These are phyloP conservation scores for Rhopalosiphum nymphaeae DNA, from an alignment of 2,888 invertebrate genomes.

Conservation along the genomic window DNA sequence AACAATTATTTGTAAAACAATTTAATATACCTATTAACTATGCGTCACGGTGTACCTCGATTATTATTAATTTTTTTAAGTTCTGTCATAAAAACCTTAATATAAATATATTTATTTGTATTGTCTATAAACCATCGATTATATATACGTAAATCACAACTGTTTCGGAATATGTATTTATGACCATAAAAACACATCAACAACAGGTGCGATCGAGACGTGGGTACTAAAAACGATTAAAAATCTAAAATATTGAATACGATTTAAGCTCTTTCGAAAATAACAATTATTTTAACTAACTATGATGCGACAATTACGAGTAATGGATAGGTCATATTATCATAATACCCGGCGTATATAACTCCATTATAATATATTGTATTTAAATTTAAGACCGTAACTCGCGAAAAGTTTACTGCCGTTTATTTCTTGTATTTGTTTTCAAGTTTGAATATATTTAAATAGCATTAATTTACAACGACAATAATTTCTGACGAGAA, in stretches of 20 bases:
- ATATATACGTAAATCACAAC: too few species aligned
- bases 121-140: too few species aligned
- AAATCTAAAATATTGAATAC: background rate
- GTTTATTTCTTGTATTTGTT: background rate
- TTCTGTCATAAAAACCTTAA: too few species aligned
- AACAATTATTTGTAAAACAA: background rate
- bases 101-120: too few species aligned
- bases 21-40: too few species aligned
- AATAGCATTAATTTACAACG: background rate
- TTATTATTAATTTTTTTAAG: too few species aligned
- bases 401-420: background rate
- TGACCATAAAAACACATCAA: background rate
- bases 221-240: background rate
- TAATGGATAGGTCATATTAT: background rate
- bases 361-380: background rate
- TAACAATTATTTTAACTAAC: background rate
- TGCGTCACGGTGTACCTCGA: too few species aligned
- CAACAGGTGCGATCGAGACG: background rate
- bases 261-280: background rate
- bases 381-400: background rate
- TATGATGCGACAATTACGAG: background rate
- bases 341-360: background rate
- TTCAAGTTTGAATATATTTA: background rate
- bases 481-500: background rate
- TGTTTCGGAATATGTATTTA: background rate